phyloP scores from a whole-genome alignment of 2,888 invertebrate genomes.

The Drosophila mayaguana region DNA sequence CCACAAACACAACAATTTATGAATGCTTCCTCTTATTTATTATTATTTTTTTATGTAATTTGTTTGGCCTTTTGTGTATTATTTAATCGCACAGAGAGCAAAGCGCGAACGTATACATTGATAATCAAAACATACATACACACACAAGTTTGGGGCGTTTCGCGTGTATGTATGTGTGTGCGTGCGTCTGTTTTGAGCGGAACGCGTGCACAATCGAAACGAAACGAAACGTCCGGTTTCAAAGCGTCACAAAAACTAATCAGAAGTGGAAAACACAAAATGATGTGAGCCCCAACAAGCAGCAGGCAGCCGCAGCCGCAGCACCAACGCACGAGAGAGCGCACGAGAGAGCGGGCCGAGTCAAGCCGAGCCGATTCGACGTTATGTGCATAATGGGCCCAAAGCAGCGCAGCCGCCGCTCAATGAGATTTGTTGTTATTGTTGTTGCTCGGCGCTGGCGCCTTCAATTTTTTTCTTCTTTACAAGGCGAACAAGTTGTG shows the following conservation, averaged over 20 bases:
- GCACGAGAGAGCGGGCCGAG: conserved; percentile 24
- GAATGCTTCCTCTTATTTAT: conserved; percentile 13
- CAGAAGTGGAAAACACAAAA: conserved; percentile 72
- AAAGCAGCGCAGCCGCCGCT: conserved; percentile 72
- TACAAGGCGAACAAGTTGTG: conserved; percentile 79
- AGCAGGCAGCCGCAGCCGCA: conserved; percentile 19
- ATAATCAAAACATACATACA: conserved; percentile 20
- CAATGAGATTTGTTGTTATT: conserved; percentile 44
- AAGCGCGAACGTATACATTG: conserved; percentile 31
- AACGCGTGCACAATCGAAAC: conserved; percentile 60
- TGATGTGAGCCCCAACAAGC: conserved; percentile 39
- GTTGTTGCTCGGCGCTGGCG: conserved; percentile 43
- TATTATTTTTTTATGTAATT: conserved; percentile 67
- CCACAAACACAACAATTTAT: conserved; percentile 46
- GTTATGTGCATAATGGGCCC: conserved; percentile 68
- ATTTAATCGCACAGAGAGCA: conserved; percentile 71
- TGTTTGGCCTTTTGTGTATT: conserved; percentile 79
- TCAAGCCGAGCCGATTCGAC: conserved; percentile 24
- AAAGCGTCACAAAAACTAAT: conserved; percentile 82
- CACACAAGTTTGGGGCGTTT: conserved; percentile 41
- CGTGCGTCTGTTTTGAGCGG: conserved; percentile 30
- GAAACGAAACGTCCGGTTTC: conserved; percentile 69
- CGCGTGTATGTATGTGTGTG: conserved; percentile 30
- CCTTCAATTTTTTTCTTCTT: conserved; percentile 47
- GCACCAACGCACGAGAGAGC: conserved; percentile 13